Base-by-base conservation (phyloP, 2,797 vertebrate genomes). In the Pseudochromis fuscus region DNA sequence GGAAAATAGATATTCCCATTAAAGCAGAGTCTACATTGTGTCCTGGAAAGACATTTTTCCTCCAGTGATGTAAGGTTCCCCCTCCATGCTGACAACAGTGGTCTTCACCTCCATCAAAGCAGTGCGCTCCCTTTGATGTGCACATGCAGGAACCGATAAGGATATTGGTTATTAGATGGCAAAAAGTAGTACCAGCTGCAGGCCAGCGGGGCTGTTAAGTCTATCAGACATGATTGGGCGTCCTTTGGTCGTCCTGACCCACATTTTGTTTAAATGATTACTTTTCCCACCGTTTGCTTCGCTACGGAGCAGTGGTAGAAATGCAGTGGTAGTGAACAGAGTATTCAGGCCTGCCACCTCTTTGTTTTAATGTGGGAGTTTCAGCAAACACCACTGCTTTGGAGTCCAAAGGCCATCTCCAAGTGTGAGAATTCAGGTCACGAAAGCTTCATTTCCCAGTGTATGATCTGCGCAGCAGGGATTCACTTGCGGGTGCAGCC, bases 401-500 rank as follows among this genome's bases (percentile, higher is more conserved):
- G 5, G 35, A 37, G 5, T 15, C 3, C 15, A 18, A 15, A 15
- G 44, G 44, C 11, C 19, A 44, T 28, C 48, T 57, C 37, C 55
- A 23, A 21, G 40, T 35, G 3, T 52, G 30, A 3, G 10, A 44
- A 72, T 53, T 35, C 37, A 38, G 42, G 48, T 42, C 23, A 4
- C 5, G 16, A 21, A 4, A 30, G 40, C 7, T 37, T 25, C 44
- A 9, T n/a, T n/a, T n/a, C n/a, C 61, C 27, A 0, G 12, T 8
- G 12, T 64, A 28, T 15, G 18, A 45, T 63, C 52, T 25, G 18
- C 7, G 51, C 46, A 44, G 65, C 7, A 4, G 24, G 55, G 37
- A 27, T 38, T 90, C 87, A 96, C 88, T 97, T 98, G 70, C 90
- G 90, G 75, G 89, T 89, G 81, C 88, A 94, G 50, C 96, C 96